Evolutionary conservation across 2,888 invertebrate genomes (phyloP).

Genomic region (Platypus cylindrus): DNA sequence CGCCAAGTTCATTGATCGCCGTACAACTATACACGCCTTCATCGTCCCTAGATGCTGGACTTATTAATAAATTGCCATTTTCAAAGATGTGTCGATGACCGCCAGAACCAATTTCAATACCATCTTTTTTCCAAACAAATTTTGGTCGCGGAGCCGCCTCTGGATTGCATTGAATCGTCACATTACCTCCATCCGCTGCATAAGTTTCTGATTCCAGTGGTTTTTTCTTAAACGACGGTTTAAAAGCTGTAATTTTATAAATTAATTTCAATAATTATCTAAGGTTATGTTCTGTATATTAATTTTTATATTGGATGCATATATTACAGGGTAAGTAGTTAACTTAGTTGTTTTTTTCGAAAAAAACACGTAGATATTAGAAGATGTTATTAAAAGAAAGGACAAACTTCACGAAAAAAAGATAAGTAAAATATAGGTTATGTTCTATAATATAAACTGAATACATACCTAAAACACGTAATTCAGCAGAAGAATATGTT

Average conservation of each 20-base stretch:
- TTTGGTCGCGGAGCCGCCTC: conserved; percentile 87
- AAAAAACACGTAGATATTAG: too few species aligned
- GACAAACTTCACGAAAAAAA: too few species aligned
- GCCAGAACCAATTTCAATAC: conserved; percentile 62
- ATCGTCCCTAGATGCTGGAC: conserved; percentile 75
- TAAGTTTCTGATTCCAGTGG: conserved; percentile 84
- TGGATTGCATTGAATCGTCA: conserved; percentile 81
- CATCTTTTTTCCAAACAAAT: conserved; percentile 84
- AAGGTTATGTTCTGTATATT: background rate
- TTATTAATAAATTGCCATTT: conserved; percentile 76
- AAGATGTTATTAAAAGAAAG: too few species aligned
- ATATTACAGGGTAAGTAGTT: too few species aligned
- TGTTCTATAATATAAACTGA: conserved; percentile 1
- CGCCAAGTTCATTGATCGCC: conserved; percentile 74
- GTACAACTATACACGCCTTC: conserved; percentile 77
- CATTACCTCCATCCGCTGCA: conserved; percentile 82
- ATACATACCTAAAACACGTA: conserved; percentile 67
- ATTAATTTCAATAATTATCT: background rate
- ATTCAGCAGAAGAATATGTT: conserved; percentile 76
- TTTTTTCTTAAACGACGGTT: conserved; percentile 79
- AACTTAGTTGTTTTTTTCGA: too few species aligned
- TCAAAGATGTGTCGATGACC: conserved; percentile 72
- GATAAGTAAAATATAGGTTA: background rate
- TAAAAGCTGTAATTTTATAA: conserved; percentile 40
- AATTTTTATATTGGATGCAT: background rate